Evolutionary conservation across 2,888 invertebrate genomes (phyloP).

Genomic region (Eulithis prunata): DNA sequence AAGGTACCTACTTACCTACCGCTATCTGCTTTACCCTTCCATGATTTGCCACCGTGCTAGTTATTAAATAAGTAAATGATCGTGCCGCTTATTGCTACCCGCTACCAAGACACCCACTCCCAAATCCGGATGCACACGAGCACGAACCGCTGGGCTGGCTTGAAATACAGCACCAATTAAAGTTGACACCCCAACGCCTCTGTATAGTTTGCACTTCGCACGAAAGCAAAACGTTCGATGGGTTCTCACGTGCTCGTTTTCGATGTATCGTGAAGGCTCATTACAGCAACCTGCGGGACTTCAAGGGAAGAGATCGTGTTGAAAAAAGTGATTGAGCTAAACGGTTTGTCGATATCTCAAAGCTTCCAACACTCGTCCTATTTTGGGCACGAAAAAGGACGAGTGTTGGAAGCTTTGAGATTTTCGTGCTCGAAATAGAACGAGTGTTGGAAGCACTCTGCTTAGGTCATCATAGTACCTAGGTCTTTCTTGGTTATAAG

Average conservation of each 20-base stretch:
- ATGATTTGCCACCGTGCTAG: too few species aligned
- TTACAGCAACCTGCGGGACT: slow-evolving; percentile 36
- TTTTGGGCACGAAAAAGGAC: too few species aligned
- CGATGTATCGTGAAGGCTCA: slow-evolving; percentile 41
- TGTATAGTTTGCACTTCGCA: slow-evolving; percentile 71
- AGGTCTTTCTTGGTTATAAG: too few species aligned
- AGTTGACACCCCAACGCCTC: slow-evolving; percentile 76
- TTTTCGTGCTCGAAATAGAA: too few species aligned
- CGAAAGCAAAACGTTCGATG: slow-evolving; percentile 58
- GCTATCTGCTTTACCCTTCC: neutral
- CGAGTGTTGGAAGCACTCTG: too few species aligned
- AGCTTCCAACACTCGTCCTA: too few species aligned
- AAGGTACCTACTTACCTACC: too few species aligned
- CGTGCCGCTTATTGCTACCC: slow-evolving; percentile 29
- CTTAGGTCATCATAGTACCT: too few species aligned
- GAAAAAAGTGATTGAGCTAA: neutral
- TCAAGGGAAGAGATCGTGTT: slow-evolving; percentile 15
- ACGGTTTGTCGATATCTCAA: too few species aligned
- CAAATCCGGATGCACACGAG: slow-evolving; percentile 58
- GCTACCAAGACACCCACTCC: slow-evolving; percentile 50
- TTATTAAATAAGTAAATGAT: too few species aligned
- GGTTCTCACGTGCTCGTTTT: slow-evolving; percentile 60
- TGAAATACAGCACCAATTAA: slow-evolving; percentile 82
- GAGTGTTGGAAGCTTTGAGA: too few species aligned
- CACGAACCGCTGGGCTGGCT: slow-evolving; percentile 68